Conservation (phyloP, 2,113 vertebrate genomes). For the Motacilla tschutschensis region DNA sequence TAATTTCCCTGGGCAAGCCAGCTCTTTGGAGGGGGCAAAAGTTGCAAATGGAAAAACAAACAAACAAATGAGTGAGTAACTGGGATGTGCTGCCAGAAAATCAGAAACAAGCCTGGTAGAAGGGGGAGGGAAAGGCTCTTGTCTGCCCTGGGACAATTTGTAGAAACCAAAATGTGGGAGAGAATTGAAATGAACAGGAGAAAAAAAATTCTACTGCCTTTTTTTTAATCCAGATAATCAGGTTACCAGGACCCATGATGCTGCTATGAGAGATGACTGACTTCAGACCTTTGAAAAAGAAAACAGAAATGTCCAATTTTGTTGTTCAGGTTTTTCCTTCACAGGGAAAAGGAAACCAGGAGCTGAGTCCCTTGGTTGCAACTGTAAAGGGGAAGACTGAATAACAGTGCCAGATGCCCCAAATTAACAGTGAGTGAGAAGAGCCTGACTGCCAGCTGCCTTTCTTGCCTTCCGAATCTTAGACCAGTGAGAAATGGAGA, state of each 20-base stretch:
- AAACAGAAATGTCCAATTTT: not conserved
- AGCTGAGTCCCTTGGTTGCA: not conserved
- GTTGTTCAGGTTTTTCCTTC: not conserved
- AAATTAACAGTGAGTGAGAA: not conserved
- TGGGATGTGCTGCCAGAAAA: constrained; percentile 19
- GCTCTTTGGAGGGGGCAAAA: constrained; percentile 29
- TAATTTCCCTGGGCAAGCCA: constrained; percentile 7
- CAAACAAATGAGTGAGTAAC: constrained; percentile 42
- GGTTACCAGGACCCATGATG: not conserved
- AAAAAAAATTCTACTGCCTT: not conserved
- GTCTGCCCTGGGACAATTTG: not conserved
- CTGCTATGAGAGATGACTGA: not conserved
- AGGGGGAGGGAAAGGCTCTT: not conserved
- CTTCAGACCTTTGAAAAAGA: not conserved
- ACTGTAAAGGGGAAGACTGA: not conserved
- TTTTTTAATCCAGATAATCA: not conserved
- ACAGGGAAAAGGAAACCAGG: not conserved
- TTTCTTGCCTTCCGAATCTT: not conserved
- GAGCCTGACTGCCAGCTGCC: not conserved
- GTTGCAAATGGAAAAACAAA: constrained; percentile 48
- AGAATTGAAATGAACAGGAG: not conserved
- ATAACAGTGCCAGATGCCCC: not conserved
- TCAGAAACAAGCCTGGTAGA: not conserved
- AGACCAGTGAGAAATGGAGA: not conserved
- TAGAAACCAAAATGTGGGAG: constrained; percentile 9